These are phyloP conservation scores for Nineta flava DNA, from an alignment of 2,888 invertebrate species.

Conservation along the genomic window DNA sequence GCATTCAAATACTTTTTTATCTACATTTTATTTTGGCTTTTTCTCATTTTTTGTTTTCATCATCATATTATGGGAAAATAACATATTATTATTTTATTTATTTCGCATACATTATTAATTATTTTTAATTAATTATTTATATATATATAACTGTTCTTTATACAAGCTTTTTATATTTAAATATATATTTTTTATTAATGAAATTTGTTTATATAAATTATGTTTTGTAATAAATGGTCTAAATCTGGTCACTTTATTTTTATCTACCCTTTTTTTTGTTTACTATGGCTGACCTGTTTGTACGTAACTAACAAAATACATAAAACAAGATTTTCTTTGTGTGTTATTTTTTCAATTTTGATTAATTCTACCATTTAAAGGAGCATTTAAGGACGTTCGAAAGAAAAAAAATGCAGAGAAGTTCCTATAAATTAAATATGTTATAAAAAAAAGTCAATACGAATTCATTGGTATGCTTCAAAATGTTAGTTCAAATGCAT, in stretches of 20 bases:
- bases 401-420: too few species aligned
- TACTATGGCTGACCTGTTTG: constrained; percentile 1
- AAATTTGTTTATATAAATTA: background rate
- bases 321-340: background rate
- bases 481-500: too few species aligned
- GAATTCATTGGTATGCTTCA: too few species aligned
- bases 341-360: background rate
- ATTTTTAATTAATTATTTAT: background rate
- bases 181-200: background rate
- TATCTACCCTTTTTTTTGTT: background rate
- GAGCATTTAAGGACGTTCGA: too few species aligned
- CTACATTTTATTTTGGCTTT: constrained; percentile 15
- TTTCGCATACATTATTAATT: constrained; percentile 4
- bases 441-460: too few species aligned
- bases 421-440: too few species aligned
- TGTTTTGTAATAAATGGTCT: constrained; percentile 7
- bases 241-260: constrained; percentile 5
- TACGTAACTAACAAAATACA: background rate
- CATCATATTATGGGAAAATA: constrained; percentile 4
- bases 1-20: constrained; percentile 14
- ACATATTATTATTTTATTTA: background rate
- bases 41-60: constrained; percentile 9
- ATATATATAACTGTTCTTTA: background rate
- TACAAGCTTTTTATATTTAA: background rate
- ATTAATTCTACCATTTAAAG: background rate